Evolutionary conservation across 2,888 invertebrate species (phyloP).

Genomic region (Xestia sexstrigata): DNA sequence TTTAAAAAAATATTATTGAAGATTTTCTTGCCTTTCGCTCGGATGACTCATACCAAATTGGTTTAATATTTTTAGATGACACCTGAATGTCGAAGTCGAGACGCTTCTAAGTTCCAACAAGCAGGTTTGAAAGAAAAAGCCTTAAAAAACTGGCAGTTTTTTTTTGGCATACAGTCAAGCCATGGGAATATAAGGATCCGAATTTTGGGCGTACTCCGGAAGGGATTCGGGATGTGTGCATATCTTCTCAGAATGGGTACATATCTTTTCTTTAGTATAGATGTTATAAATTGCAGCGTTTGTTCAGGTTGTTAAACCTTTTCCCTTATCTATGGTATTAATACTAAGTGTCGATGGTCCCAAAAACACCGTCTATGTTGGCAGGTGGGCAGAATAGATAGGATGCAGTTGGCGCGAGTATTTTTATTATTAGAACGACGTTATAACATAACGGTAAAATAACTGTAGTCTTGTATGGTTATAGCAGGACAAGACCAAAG

Average conservation of each 20-base stretch:
- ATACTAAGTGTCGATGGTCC: conserved; percentile 21
- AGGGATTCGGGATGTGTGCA: conserved; percentile 11
- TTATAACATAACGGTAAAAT: conserved; percentile 33
- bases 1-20: conserved; percentile 15
- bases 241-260: not conserved
- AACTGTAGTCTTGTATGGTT: conserved; percentile 19
- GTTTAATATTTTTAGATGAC: conserved; percentile 45
- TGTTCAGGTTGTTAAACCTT: conserved; percentile 4
- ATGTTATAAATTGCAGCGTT: not conserved
- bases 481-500: not conserved
- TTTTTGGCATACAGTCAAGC: conserved; percentile 7
- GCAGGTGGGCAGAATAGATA: conserved; percentile 43
- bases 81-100: conserved; percentile 42
- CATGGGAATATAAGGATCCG: conserved; percentile 4
- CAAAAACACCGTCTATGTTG: conserved; percentile 19
- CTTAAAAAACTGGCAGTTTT: conserved; percentile 17
- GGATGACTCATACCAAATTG: conserved; percentile 27
- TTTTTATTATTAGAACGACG: conserved; percentile 43
- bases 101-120: conserved; percentile 26
- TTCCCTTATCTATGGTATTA: conserved; percentile 20
- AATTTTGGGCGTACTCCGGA: conserved; percentile 22
- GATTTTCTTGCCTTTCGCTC: conserved; percentile 35
- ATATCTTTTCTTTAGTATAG: not conserved
- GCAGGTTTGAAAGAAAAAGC: conserved; percentile 30
- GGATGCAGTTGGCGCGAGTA: conserved; percentile 39